phyloP scores from a whole-genome alignment of 2,888 invertebrate genomes.

The Pachycephus smyrnensis region DNA sequence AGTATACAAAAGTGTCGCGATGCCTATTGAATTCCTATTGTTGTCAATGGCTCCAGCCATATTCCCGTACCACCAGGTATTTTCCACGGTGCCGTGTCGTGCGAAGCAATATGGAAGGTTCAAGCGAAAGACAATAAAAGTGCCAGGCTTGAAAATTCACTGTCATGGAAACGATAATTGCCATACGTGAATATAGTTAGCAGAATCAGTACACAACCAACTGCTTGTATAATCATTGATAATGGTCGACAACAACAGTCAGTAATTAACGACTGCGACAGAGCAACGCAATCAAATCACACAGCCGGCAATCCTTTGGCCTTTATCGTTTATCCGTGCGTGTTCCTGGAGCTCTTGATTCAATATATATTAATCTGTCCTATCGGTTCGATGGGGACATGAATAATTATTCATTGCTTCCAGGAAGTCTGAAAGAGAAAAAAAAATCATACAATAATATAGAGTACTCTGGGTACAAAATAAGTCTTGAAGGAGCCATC shows the following conservation, averaged over 20 bases:
- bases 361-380: neutral
- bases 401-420: neutral
- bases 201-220: neutral
- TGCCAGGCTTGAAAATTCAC: neutral
- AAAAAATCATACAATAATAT: neutral
- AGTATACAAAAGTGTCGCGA: neutral
- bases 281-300: neutral
- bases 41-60: neutral
- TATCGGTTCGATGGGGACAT: neutral
- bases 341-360: neutral
- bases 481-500: neutral
- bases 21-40: neutral
- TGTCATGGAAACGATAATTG: neutral
- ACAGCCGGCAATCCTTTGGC: neutral
- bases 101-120: neutral
- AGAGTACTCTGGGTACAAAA: neutral
- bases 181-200: neutral
- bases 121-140: neutral
- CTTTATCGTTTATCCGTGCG: neutral
- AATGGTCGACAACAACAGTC: neutral
- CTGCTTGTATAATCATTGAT: neutral
- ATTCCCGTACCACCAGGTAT: neutral
- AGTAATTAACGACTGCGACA: neutral
- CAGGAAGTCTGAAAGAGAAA: neutral
- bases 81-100: neutral